These are phyloP conservation scores for Cyaniris semiargus DNA, from an alignment of 2,888 invertebrate species.

Conservation along the genomic window DNA sequence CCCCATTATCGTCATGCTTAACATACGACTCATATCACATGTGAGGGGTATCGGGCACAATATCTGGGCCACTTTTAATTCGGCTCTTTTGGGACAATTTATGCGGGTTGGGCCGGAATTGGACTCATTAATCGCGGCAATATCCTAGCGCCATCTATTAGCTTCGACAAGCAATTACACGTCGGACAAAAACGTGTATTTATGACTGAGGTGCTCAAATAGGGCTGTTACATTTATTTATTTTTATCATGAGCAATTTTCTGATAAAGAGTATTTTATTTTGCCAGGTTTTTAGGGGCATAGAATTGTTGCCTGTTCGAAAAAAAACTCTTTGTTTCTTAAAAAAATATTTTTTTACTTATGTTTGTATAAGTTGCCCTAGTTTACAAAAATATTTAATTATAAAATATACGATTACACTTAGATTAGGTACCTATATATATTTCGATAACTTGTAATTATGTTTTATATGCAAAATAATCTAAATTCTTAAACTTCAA, in stretches of 20 bases:
- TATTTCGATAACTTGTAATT: too few species aligned
- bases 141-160: constrained; percentile 54
- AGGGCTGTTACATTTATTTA: constrained; percentile 34
- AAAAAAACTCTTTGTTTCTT: too few species aligned
- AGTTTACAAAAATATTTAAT: too few species aligned
- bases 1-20: not conserved
- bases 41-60: not conserved
- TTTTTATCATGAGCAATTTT: not conserved
- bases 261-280: too few species aligned
- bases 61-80: constrained; percentile 40
- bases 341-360: too few species aligned
- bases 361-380: too few species aligned
- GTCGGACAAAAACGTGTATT: constrained; percentile 51
- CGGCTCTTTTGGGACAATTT: constrained; percentile 41
- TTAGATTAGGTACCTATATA: not conserved
- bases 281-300: not conserved
- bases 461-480: not conserved
- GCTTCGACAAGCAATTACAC: constrained; percentile 55
- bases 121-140: constrained; percentile 63
- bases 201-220: constrained; percentile 46
- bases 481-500: not conserved
- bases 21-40: constrained; percentile 18
- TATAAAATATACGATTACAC: too few species aligned
- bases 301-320: too few species aligned
- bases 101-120: constrained; percentile 40